Conservation (phyloP, 1,140 invertebrate genomes). For the Rhysida immarginata region DNA sequence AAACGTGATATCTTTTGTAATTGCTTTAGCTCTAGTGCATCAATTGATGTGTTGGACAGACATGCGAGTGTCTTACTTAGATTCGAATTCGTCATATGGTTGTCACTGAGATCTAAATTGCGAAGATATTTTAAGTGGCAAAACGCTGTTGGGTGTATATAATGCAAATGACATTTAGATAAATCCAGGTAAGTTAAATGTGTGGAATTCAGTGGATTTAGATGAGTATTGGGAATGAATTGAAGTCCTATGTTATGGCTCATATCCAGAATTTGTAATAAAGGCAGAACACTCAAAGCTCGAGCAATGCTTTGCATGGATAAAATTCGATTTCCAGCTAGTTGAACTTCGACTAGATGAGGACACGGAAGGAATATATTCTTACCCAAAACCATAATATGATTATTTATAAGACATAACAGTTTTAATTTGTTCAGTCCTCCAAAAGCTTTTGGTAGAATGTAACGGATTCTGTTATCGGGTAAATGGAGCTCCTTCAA, state of each 20-base stretch:
- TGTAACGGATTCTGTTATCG: not conserved
- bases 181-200: not conserved
- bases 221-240: not conserved
- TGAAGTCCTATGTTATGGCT: conserved; percentile 33
- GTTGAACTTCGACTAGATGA: not conserved
- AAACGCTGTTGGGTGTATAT: not conserved
- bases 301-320: not conserved
- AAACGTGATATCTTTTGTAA: not conserved
- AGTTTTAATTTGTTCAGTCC: not conserved
- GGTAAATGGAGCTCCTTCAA: not conserved
- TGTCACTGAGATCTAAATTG: not conserved
- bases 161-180: not conserved
- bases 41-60: not conserved
- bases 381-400: not conserved
- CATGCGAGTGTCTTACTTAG: not conserved
- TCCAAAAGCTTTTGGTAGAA: not conserved
- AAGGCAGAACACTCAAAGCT: not conserved
- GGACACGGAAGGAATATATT: not conserved
- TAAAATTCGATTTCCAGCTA: not conserved
- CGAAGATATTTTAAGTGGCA: not conserved
- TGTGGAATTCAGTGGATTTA: not conserved
- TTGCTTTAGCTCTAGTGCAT: not conserved
- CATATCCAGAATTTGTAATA: conserved; percentile 28
- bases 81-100: not conserved
- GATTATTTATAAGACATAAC: not conserved